phyloP scores from a whole-genome alignment of 92 coral and sea anemone species.

The Phymanthus crucifer region DNA sequence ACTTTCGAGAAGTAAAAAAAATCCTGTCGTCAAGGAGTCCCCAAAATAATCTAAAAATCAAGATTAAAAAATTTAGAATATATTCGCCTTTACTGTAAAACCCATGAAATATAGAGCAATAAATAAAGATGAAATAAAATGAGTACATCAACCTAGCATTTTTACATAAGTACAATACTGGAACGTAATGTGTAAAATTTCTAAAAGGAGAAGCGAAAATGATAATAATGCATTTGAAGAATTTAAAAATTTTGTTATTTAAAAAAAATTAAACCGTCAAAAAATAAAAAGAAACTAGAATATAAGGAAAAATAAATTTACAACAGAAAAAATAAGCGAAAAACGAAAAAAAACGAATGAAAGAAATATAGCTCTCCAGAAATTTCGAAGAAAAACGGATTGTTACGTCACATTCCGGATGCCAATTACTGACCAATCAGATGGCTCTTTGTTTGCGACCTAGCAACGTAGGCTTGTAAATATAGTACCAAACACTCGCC shows the following conservation, averaged over 20 bases:
- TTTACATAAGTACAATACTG: too few relatives aligned
- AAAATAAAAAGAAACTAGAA: neutral
- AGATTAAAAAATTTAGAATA: too few relatives aligned
- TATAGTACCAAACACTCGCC: constrained; percentile 6
- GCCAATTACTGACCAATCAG: constrained; percentile 12
- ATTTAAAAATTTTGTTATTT: neutral
- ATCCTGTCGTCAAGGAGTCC: neutral
- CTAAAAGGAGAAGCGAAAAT: neutral
- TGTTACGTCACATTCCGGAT: neutral
- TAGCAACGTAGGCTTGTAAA: constrained; percentile 22
- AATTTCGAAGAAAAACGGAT: constrained; percentile 20
- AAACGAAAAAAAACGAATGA: constrained; percentile 12
- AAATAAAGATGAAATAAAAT: neutral
- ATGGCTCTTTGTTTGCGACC: constrained; percentile 14
- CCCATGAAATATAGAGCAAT: neutral
- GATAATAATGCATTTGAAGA: neutral
- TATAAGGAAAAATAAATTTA: too few relatives aligned
- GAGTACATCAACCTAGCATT: neutral
- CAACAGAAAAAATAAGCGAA: neutral
- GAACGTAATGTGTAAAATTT: neutral
- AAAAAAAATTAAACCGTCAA: neutral
- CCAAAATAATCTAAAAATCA: neutral
- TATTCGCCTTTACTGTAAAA: neutral
- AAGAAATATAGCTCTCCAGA: too few relatives aligned
- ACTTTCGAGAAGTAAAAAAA: neutral